Conservation (phyloP, 2,113 vertebrate species). For the Sebastes fasciatus region DNA sequence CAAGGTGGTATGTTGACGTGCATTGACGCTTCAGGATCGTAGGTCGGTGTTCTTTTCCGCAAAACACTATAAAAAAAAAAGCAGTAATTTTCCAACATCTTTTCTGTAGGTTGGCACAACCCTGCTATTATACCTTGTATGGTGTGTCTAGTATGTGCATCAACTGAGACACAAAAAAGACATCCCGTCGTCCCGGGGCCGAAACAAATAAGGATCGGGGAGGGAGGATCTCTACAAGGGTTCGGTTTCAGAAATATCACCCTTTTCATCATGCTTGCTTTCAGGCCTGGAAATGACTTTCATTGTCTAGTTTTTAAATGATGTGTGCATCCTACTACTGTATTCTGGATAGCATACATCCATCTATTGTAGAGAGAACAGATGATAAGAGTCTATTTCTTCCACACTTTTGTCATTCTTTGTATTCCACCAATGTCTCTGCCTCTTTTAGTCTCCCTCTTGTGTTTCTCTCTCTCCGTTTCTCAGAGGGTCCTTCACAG, state of each 20-base stretch:
- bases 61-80: background rate
- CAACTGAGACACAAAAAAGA: too few relatives aligned
- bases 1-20: background rate
- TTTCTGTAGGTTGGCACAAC: too few relatives aligned
- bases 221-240: too few relatives aligned
- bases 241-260: too few relatives aligned
- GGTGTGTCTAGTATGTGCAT: background rate
- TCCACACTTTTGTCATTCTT: background rate
- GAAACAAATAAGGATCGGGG: too few relatives aligned
- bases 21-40: background rate
- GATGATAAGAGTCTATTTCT: background rate
- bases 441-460: background rate
- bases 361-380: background rate
- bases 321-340: background rate
- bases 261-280: background rate
- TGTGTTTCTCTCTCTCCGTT: background rate
- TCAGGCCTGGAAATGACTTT: background rate
- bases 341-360: background rate
- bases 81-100: background rate
- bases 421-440: constrained; percentile 1
- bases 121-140: background rate
- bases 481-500: constrained; percentile 30
- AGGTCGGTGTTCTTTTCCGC: background rate
- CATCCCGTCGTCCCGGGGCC: too few relatives aligned
- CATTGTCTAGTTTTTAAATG: background rate